Base-by-base conservation (phyloP, 2,888 invertebrate genomes). In the Caenorhabditis wallacei region DNA sequence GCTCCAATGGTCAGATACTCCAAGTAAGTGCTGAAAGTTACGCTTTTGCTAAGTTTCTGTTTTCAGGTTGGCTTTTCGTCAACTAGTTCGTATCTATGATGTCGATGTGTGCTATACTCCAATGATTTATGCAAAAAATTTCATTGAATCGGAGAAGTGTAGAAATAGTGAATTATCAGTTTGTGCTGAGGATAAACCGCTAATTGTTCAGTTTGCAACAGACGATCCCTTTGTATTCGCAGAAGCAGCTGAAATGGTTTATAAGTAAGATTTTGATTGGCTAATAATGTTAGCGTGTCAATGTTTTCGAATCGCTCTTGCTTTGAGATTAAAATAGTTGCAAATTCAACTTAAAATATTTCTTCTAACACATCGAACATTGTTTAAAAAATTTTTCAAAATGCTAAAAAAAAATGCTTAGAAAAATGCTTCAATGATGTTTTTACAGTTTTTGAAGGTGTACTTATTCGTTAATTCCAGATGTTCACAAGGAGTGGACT, bases 1-100 rank as follows among this genome's bases (percentile, higher is more conserved):
- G 97, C 97, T 1, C 98, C 98, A 0, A 98, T 98, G 98, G 98
- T 98, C 48, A 94, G 97, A 89, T 97, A 97, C 89, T 97, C 96
- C 92, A 95, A 95, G 95, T 95, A 93, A 93, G 93, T 92, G 11
- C 75, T 1, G 18, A 69, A 48, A 30, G 0, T 37, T 10, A 11
- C 13, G 8, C 30, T 51, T 46, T 20, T 7, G n/a, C 40, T 18
- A 1, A 30, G n/a, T 40, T 51, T 18, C 26, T 2, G 11, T 8
- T 46, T 54, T 57, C 90, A 95, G 95, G 91, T 92, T 96, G 63
- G 95, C 95, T 78, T 97, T 96, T 92, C 94, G 96, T 51, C 93
- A 94, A 75, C 92, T 96, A 22, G 94, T 96, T 1, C 93, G 95
- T 81, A 94, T 95, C 82, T 97, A 96, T 93, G 95, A 95, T 57